Evolutionary conservation across 1,140 invertebrate genomes (phyloP).

Genomic region (Hylaeus volcanicus): DNA sequence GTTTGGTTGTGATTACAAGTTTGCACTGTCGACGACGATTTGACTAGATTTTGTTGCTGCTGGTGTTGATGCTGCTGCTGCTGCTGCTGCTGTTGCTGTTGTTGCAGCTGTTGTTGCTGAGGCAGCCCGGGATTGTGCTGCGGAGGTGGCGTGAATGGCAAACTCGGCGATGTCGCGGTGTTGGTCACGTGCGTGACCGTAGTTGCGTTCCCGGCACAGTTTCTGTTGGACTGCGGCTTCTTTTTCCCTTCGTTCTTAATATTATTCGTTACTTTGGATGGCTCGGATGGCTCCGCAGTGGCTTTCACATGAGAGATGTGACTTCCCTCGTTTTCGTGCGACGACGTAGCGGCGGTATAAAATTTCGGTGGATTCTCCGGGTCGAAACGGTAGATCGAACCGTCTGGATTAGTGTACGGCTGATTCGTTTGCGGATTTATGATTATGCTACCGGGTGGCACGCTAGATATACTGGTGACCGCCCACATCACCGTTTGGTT

Average conservation of each 20-base stretch:
- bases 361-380: conserved; percentile 85
- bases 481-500: conserved; percentile 88
- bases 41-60: conserved; percentile 73
- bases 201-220: conserved; percentile 25
- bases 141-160: conserved; percentile 72
- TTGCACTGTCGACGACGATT: conserved; percentile 64
- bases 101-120: conserved; percentile 34
- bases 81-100: conserved; percentile 16
- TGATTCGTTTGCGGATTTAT: conserved; percentile 89
- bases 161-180: conserved; percentile 73
- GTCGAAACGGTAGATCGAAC: conserved; percentile 87
- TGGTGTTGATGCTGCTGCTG: conserved; percentile 38
- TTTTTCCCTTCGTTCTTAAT: conserved; percentile 64
- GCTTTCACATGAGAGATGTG: background rate
- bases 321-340: conserved; percentile 62
- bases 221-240: conserved; percentile 66
- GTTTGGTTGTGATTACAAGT: conserved; percentile 69
- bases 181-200: conserved; percentile 66
- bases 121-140: conserved; percentile 32
- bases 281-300: conserved; percentile 38
- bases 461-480: conserved; percentile 89
- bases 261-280: conserved; percentile 37
- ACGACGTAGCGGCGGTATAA: conserved; percentile 59
- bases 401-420: conserved; percentile 75
- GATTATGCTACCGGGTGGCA: conserved; percentile 91